A percentile compares a stretch with the other conserved stretches of the same genome.
Evolutionary conservation across 2,888 invertebrate genomes (phyloP).

Genomic region (Dasypolia templi): DNA sequence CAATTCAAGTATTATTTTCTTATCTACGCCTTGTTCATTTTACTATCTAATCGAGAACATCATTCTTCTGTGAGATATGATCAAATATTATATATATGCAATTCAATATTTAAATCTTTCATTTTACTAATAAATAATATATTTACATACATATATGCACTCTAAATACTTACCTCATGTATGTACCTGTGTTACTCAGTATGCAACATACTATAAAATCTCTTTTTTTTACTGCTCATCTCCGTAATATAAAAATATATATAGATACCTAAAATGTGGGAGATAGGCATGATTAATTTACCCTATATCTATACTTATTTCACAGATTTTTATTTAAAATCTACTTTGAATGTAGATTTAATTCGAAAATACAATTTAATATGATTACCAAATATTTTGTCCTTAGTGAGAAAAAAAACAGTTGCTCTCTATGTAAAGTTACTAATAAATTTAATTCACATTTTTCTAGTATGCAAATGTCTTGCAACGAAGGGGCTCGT

Average conservation of each 20-base stretch:
- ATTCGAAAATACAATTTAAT: constrained; percentile 17
- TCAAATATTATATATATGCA: constrained; percentile 20
- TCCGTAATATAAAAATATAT: neutral
- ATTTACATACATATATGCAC: constrained; percentile 8
- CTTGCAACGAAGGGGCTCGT: neutral
- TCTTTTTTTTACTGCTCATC: neutral
- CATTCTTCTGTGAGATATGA: neutral
- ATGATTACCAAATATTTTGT: neutral
- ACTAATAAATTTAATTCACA: neutral
- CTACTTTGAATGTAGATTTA: neutral
- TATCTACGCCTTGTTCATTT: neutral
- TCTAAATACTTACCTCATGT: neutral
- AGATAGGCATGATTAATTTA: constrained; percentile 1
- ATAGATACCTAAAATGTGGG: neutral
- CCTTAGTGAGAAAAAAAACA: neutral
- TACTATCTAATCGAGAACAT: neutral
- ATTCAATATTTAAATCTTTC: neutral
- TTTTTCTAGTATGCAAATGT: neutral
- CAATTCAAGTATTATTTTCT: neutral
- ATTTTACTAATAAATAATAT: constrained; percentile 3
- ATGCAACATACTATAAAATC: constrained; percentile 41
- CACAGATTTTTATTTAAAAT: neutral
- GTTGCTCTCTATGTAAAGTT: too few species aligned
- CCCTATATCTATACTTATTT: neutral
- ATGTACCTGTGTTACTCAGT: constrained; percentile 18